A percentile compares a stretch with the other conserved stretches of the same genome.
These are phyloP conservation scores for Trinorchestia longiramus DNA, from an alignment of 1,140 invertebrate genomes.

Conservation along the genomic window DNA sequence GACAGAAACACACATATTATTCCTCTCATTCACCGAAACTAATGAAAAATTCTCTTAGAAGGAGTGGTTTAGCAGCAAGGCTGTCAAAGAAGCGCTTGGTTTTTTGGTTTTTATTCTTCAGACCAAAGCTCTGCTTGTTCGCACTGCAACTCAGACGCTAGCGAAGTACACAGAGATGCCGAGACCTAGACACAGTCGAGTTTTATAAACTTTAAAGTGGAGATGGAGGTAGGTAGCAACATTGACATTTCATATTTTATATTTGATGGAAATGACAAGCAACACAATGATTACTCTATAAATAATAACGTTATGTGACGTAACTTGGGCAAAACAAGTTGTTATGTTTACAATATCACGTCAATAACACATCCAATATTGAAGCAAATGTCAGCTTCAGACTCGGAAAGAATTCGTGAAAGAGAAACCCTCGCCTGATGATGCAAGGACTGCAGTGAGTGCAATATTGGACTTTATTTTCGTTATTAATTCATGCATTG, in stretches of 20 bases:
- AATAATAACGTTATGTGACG: neutral
- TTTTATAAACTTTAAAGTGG: too few species aligned
- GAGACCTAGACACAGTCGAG: too few species aligned
- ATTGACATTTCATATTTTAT: neutral
- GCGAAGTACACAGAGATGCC: too few species aligned
- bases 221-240: too few species aligned
- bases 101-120: too few species aligned
- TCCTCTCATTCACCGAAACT: too few species aligned
- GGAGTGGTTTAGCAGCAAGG: too few species aligned
- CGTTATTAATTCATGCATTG: neutral
- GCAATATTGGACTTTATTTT: neutral
- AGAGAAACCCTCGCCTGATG: neutral
- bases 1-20: too few species aligned
- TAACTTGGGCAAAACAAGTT: neutral
- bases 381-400: neutral
- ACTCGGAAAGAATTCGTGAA: neutral
- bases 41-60: too few species aligned
- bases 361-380: neutral
- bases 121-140: too few species aligned
- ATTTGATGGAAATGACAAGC: neutral
- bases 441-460: neutral
- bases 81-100: too few species aligned
- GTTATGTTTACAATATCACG: neutral
- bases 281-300: neutral
- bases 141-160: too few species aligned